phyloP scores from a whole-genome alignment of 2,888 invertebrate genomes.

The Rambutsinella grinnellia region DNA sequence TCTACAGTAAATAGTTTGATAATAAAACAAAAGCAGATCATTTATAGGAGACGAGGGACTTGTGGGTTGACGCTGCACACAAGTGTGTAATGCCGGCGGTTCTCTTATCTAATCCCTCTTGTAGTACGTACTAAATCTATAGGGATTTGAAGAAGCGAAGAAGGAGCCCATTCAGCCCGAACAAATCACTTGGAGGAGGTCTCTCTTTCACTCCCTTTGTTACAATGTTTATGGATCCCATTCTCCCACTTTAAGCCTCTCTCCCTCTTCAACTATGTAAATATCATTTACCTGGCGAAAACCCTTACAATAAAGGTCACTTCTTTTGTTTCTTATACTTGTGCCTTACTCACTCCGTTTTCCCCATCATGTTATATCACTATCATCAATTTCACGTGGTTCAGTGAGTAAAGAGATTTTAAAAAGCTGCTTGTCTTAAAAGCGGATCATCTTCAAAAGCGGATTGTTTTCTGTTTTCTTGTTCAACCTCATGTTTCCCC shows the following conservation, averaged over 20 bases:
- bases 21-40: neutral
- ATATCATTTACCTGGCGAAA: slow-evolving; percentile 49
- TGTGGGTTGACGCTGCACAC: too few relatives aligned
- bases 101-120: neutral
- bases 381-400: slow-evolving; percentile 50
- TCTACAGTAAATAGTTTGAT: neutral
- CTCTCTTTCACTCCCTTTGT: slow-evolving; percentile 19
- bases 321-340: slow-evolving; percentile 15
- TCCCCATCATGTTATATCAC: slow-evolving; percentile 39
- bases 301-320: slow-evolving; percentile 33
- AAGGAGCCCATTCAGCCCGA: slow-evolving; percentile 38
- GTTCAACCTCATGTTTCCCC: neutral
- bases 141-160: neutral
- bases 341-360: slow-evolving; percentile 6
- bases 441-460: slow-evolving; percentile 52
- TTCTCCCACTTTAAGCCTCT: neutral
- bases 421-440: slow-evolving; percentile 42
- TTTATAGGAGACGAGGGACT: neutral
- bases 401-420: slow-evolving; percentile 27
- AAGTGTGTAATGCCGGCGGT: neutral
- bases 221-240: neutral
- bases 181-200: slow-evolving; percentile 50
- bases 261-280: neutral
- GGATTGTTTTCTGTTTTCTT: slow-evolving; percentile 46
- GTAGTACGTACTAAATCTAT: neutral